These are phyloP conservation scores for Eciton burchellii DNA, from an alignment of 1,140 invertebrate genomes.

Conservation along the genomic window DNA sequence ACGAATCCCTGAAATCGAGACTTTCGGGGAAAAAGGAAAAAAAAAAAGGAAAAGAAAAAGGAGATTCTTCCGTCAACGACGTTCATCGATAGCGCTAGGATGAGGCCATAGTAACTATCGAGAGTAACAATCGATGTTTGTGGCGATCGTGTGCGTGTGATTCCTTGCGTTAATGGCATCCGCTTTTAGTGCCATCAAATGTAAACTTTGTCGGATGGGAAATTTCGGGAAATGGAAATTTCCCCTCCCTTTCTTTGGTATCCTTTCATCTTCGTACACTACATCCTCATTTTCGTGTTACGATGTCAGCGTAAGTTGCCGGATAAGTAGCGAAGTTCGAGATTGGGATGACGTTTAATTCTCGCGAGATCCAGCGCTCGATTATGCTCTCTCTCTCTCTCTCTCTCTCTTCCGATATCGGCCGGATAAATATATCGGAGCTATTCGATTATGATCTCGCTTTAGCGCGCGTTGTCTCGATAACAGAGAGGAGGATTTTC, in stretches of 20 bases:
- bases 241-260: neutral
- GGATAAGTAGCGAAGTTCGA: neutral
- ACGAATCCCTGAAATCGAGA: neutral
- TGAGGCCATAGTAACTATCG: too few relatives aligned
- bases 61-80: too few relatives aligned
- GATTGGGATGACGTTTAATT: neutral
- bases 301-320: constrained; percentile 6
- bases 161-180: too few relatives aligned
- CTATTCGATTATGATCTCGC: constrained; percentile 16
- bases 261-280: neutral
- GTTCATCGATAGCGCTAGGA: too few relatives aligned
- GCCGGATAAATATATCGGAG: neutral
- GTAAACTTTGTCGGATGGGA: too few relatives aligned
- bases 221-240: too few relatives aligned
- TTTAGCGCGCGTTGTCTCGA: neutral
- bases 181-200: too few relatives aligned
- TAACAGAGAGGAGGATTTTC: neutral
- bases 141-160: too few relatives aligned
- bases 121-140: too few relatives aligned
- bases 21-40: too few relatives aligned
- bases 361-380: neutral
- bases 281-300: neutral
- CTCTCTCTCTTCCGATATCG: neutral
- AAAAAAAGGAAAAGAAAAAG: too few relatives aligned
- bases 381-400: neutral